Conservation (phyloP, 2,113 vertebrate genomes). For the Hylia prasina region DNA sequence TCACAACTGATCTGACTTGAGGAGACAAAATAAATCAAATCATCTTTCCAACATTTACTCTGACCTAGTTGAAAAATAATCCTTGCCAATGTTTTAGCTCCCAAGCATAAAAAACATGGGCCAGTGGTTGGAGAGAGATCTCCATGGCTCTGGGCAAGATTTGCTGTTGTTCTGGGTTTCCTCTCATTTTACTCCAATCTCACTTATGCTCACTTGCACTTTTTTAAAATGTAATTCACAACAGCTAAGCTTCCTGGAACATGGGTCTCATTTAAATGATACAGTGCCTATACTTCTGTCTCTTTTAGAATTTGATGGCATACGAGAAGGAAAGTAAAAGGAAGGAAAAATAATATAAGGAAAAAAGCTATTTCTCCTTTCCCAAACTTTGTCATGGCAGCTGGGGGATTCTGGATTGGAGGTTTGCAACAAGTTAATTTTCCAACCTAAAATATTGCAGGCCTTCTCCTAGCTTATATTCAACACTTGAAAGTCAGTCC, state of each 20-base stretch:
- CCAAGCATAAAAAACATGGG: background rate
- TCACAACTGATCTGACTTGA: background rate
- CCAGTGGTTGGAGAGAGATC: background rate
- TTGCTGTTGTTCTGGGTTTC: background rate
- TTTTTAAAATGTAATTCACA: background rate
- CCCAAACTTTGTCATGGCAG: background rate
- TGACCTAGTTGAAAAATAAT: slow-evolving; percentile 40
- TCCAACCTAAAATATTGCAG: background rate
- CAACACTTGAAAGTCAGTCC: background rate
- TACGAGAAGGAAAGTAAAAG: background rate
- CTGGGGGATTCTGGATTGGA: background rate
- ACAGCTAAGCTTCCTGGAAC: background rate
- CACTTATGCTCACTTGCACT: background rate
- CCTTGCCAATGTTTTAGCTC: slow-evolving; percentile 1
- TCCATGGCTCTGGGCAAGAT: background rate
- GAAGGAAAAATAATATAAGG: background rate
- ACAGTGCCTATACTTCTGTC: background rate
- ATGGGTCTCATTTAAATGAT: background rate
- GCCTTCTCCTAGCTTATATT: background rate
- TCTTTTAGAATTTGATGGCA: background rate
- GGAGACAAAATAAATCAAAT: slow-evolving; percentile 44
- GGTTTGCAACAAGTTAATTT: background rate
- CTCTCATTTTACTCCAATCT: background rate
- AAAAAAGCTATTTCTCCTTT: background rate
- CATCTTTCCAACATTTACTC: background rate